Evolutionary conservation across 2,113 vertebrate species (phyloP).

Genomic region (Odontophorus gujanensis): DNA sequence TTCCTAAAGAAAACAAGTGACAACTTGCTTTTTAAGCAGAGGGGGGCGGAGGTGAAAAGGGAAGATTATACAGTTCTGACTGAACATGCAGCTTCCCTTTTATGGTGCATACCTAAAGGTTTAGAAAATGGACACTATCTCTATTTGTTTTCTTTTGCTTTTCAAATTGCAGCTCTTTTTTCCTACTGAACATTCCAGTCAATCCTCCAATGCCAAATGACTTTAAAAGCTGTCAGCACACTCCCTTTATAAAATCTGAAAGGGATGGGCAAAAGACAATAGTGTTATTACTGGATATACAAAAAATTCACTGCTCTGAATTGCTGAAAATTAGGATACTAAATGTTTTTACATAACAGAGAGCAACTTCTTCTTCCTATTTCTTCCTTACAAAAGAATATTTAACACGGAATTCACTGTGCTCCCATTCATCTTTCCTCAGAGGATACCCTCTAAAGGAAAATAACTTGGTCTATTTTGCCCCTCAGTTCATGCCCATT

Average conservation of each 20-base stretch:
- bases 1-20: not conserved
- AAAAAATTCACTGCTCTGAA: not conserved
- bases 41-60: accelerated
- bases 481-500: not conserved
- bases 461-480: not conserved
- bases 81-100: not conserved
- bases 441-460: not conserved
- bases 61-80: not conserved
- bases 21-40: not conserved
- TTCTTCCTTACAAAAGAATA: not conserved
- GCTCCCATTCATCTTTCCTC: not conserved
- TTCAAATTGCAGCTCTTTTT: not conserved
- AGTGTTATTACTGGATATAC: not conserved
- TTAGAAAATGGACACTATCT: not conserved
- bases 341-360: not conserved
- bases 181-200: not conserved
- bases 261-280: not conserved
- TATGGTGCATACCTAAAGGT: not conserved
- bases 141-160: not conserved
- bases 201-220: not conserved
- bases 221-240: not conserved
- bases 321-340: not conserved
- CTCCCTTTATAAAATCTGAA: not conserved
- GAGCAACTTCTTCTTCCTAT: not conserved
- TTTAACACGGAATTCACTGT: not conserved